Evolutionary conservation across 2,113 vertebrate genomes (phyloP).

Genomic region (Malurus melanocephalus): DNA sequence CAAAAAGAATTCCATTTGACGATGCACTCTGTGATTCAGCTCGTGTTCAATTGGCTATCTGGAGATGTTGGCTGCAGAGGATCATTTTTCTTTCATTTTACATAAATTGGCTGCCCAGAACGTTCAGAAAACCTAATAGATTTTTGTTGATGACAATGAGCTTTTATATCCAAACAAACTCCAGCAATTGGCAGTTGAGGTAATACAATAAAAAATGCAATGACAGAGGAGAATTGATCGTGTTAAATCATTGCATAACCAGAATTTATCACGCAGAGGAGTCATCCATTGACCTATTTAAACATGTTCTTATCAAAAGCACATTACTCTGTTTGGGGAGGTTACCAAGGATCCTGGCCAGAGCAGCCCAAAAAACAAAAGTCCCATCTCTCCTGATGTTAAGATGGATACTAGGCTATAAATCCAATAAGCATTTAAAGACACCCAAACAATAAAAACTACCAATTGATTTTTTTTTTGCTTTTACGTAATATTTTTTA

Average conservation of each 20-base stretch:
- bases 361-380: not conserved
- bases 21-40: not conserved
- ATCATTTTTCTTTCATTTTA: not conserved
- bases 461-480: not conserved
- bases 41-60: not conserved
- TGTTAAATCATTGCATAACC: not conserved
- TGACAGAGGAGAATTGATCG: not conserved
- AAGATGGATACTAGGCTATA: not conserved
- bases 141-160: not conserved
- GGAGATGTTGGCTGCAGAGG: not conserved
- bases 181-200: not conserved
- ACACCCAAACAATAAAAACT: not conserved
- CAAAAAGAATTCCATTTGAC: not conserved
- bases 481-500: not conserved
- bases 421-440: not conserved
- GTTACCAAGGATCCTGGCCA: not conserved
- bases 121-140: not conserved
- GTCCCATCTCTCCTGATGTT: not conserved
- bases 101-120: not conserved
- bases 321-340: not conserved
- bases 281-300: not conserved
- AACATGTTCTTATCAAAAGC: not conserved
- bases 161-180: not conserved
- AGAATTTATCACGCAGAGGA: not conserved
- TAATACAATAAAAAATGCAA: not conserved